Evolutionary conservation across 2,797 vertebrate species (phyloP).

Genomic region (Sebastes nivosus): DNA sequence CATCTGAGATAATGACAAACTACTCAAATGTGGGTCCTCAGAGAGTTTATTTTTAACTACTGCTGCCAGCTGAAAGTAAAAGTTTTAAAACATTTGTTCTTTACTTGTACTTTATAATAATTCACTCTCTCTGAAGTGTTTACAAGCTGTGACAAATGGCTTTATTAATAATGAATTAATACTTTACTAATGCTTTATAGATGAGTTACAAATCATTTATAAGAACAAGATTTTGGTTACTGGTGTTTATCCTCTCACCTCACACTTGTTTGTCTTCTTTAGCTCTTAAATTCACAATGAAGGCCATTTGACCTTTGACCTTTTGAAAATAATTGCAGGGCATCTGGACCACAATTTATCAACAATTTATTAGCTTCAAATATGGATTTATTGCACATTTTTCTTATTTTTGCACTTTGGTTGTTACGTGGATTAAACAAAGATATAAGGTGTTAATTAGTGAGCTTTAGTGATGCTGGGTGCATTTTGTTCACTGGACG

Average conservation of each 20-base stretch:
- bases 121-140: neutral
- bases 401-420: neutral
- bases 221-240: neutral
- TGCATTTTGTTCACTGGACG: too few relatives aligned
- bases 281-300: neutral
- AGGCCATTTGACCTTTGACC: neutral
- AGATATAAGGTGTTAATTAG: neutral
- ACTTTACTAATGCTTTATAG: neutral
- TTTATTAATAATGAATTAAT: neutral
- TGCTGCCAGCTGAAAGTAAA: slow-evolving; percentile 3
- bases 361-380: neutral
- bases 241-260: neutral
- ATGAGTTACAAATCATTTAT: neutral
- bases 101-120: neutral
- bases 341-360: neutral
- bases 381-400: neutral
- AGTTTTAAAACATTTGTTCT: slow-evolving; percentile 7
- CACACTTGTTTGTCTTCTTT: neutral
- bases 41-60: slow-evolving; percentile 27
- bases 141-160: neutral
- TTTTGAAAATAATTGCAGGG: neutral
- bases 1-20: slow-evolving; percentile 50
- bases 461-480: neutral
- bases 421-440: neutral
- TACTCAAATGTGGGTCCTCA: slow-evolving; percentile 14